phyloP scores from a whole-genome alignment of 1,140 invertebrate genomes.

The Drosophila pseudoobscura region DNA sequence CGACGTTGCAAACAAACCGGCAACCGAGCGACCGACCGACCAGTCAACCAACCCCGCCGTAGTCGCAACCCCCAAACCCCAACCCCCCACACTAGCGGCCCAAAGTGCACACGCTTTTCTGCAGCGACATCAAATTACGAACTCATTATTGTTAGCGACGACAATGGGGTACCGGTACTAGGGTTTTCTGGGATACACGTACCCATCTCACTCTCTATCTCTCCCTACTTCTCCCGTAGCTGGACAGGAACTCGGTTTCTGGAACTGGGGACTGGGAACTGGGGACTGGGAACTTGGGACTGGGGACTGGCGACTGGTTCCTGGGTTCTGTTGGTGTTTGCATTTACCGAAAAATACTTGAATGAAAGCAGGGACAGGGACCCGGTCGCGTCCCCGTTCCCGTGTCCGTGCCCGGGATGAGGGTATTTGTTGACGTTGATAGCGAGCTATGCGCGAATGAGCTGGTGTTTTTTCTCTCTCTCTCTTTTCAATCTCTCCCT shows the following conservation, averaged over 20 bases:
- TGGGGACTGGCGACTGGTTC: background rate
- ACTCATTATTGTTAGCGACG: constrained; percentile 78
- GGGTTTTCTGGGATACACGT: background rate
- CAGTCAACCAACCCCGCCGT: background rate
- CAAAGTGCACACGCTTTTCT: constrained; percentile 56
- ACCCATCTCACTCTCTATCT: background rate
- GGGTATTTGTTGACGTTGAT: constrained; percentile 75
- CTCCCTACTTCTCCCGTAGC: no score
- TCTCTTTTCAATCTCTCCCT: background rate
- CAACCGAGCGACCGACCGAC: constrained; percentile 15
- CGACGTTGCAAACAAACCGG: constrained; percentile 55
- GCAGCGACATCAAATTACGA: constrained; percentile 79
- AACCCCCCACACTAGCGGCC: no score
- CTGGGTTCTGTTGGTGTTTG: constrained; percentile 50
- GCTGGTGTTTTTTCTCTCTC: constrained; percentile 11
- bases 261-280: no score
- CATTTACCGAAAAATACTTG: constrained; percentile 68
- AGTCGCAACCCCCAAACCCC: no score
- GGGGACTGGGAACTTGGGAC: background rate
- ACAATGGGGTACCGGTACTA: constrained; percentile 35
- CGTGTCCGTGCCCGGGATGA: background rate
- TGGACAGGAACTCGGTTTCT: background rate
- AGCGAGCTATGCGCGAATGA: constrained; percentile 28
- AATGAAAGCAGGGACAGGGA: constrained; percentile 13
- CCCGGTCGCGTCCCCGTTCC: background rate